Evolutionary conservation across 2,797 vertebrate species (phyloP), one percentile per base, ranked within the genome.

Genomic region (Cirrhinus mrigala): DNA sequence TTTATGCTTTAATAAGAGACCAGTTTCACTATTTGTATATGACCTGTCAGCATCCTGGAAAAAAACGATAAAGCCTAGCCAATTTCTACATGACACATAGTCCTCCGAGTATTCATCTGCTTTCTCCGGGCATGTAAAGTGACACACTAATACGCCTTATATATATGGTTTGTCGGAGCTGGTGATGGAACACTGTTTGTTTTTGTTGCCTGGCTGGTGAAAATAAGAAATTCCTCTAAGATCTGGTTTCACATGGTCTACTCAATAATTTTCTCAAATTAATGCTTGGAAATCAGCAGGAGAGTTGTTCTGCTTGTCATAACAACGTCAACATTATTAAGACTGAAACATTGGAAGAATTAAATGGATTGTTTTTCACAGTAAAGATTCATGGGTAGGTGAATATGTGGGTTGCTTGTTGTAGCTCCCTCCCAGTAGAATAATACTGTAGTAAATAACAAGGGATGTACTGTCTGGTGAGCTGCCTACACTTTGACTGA

Each of bases 281-380:
- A 76, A 76, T 54, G 48, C 62, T 68, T 24, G 10, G 82, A 76
- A 77, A 77, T 77, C 73, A 84, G 73, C 62, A 84, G 48, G 60
- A 77, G 82, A 68, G 82, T 84, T 84, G 60, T 77, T 77, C 62
- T 77, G 48, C 82, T 84, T 69, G 74, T 84, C 74, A 78, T n/a
- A 84, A 77, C 29, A 83, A 66, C 12, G 4, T 78, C 74, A 58
- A 52, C 74, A 58, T 84, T 68, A 77, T 76, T 56, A 56, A 84
- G 48, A 77, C 24, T 50, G 48, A 84, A 54, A 84, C 44, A 54
- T 14, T 64, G 58, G n/a, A 83, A 66, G 48, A 44, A 75, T 76
- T 66, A 76, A 76, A 83, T 77, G 6, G 3, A 50, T 27, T 64
- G 33, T 64, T 74, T 66, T 73, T 27, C 20, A 82, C 50, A 40